Evolutionary conservation across 2,797 vertebrate species (phyloP).

Genomic region (Rhinella marina): DNA sequence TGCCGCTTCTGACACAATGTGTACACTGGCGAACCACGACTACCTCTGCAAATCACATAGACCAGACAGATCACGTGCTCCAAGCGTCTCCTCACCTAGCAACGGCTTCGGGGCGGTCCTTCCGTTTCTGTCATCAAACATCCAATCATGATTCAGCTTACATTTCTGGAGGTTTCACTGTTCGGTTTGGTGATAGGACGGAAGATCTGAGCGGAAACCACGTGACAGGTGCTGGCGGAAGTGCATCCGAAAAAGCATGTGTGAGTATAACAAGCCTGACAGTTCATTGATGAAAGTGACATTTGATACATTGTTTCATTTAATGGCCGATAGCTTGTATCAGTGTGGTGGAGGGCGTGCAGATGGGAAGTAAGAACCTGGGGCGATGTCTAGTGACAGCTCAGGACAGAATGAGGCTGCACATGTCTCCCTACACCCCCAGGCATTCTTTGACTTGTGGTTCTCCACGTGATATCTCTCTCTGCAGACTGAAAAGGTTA

Average conservation of each 20-base stretch:
- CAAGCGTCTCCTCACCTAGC: not conserved
- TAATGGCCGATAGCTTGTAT: too few species aligned
- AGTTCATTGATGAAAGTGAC: not conserved
- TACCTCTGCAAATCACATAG: not conserved
- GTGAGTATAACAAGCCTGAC: slow-evolving; percentile 29
- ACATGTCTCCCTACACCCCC: too few species aligned
- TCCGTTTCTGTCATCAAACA: not conserved
- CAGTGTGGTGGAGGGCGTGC: not conserved
- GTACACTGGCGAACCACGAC: too few species aligned
- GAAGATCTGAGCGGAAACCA: not conserved
- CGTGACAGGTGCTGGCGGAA: slow-evolving; percentile 27
- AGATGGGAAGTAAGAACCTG: not conserved
- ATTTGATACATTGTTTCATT: too few species aligned
- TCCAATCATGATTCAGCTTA: not conserved
- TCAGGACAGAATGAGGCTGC: not conserved
- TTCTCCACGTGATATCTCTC: not conserved
- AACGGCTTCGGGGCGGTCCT: not conserved
- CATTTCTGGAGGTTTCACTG: not conserved
- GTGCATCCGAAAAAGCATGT: not conserved
- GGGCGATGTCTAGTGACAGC: not conserved
- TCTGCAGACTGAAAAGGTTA: not conserved
- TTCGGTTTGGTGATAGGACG: not conserved
- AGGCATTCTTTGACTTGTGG: slow-evolving; percentile 2
- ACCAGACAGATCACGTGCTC: not conserved
- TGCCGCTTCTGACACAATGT: too few species aligned